Base-by-base conservation (phyloP, 2,113 vertebrate genomes). In the Cacatua alba region DNA sequence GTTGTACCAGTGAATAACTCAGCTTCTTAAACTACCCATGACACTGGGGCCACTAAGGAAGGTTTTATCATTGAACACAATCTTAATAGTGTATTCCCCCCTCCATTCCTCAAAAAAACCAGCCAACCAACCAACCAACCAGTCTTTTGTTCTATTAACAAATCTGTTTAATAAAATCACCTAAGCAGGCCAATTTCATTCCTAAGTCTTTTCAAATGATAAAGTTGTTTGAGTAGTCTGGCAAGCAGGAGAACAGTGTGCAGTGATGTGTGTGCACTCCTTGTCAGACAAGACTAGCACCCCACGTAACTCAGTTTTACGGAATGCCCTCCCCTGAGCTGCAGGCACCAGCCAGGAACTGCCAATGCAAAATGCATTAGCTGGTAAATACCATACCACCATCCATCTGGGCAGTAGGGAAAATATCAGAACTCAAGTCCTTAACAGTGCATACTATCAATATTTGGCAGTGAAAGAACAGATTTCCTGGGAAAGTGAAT, bases 101-200 rank as follows among this genome's bases (percentile, higher is more conserved):
- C 24, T 15, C 1, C 2, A 10, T 16, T 1, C 3, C 26, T 28
- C 10, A 3, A 35, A 63, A 53, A 74, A 6, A 35, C 7, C 31
- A n/a, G 12, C 55, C 20, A n/a, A 15, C 33, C 20, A 59, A 59
- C 20, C 33, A 59, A 35, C 57, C 33, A 59, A 9, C 39, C 39
- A 35, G 33, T 20, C 5, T 70, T 21, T 41, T 75, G 10, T 64
- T 57, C 21, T 28, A 29, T 64, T 87, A 92, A 37, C 31, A 49
- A 44, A 64, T 15, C 19, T 57, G 23, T 82, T 79, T 52, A 83
- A 41, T 31, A 39, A 65, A 78, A 26, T 28, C 43, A 83, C 14
- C 10, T 41, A 65, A 28, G n/a, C 8, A 10, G 7, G 21, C 12
- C 16, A 41, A 37, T 62, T 72, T 67, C 48, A 72, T 65, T 46